Base-by-base conservation (phyloP, 2,113 vertebrate genomes). In the Anoura caudifer region DNA sequence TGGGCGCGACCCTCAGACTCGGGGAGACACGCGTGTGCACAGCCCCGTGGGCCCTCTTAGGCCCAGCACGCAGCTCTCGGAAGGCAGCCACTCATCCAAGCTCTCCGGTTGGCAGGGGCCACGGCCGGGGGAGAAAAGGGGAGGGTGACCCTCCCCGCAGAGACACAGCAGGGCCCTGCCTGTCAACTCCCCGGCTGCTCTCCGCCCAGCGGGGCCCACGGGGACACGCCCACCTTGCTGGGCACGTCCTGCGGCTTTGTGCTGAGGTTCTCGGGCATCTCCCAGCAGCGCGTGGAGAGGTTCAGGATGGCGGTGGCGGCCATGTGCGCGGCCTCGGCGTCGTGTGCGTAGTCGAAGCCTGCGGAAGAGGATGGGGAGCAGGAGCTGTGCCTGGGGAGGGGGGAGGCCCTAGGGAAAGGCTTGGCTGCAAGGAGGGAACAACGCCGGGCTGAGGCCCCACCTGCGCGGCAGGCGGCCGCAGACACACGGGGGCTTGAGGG, bases 281-380 rank as follows among this genome's bases (percentile, higher is more conserved):
- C 99, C 99, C 99, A 99, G 98, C 99, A 99, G 95, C 99, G 99
- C 0, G 99, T 99, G 90, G 99, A 99, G 97, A 99, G 99, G 98
- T 99, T 99, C 95, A 99, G 98, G 98, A 99, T 99, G 98, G 99
- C 99, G 0, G 99, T 99, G 97, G 99, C 99, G 0, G 99, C 99
- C 99, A 99, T 99, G 98, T 99, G 99, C 0, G 99, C 99, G 0
- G 99, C 99, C 98, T 99, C 99, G 0, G 99, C 99, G 0, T 99
- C 99, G 0, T 99, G 99, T 69, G 99, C 98, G 96, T 99, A 99
- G 98, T 99, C 99, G 5, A 99, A 99, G 97, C 99, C 99, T 98
- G 99, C 98, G 45, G 99, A 98, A 95, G 98, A 98, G 98, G 98
- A 98, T 67, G 98, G 41, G 12, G 94, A 14, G 81, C 63, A 12